Conservation (phyloP, 2,113 vertebrate genomes). For the Cervus canadensis region DNA sequence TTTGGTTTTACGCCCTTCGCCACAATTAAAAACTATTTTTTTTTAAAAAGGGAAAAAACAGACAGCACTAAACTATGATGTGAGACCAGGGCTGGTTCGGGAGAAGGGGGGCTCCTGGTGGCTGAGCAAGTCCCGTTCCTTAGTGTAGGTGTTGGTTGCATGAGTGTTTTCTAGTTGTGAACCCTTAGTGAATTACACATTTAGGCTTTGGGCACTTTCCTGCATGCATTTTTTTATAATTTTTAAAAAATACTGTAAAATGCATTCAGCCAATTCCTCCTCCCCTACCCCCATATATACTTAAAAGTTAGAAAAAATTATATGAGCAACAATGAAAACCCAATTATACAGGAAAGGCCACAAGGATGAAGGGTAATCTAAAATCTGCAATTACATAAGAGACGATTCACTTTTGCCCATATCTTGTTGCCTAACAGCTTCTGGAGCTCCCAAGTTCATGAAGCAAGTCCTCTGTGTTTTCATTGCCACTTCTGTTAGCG, state of each 20-base stretch:
- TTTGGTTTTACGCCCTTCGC: background rate
- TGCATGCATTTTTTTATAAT: background rate
- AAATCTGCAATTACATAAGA: background rate
- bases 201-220: background rate
- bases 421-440: background rate
- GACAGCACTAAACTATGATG: background rate
- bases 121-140: fast-evolving
- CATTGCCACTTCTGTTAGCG: background rate
- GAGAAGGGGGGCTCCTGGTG: fast-evolving
- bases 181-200: background rate
- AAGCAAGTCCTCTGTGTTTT: background rate
- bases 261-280: background rate
- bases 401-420: background rate
- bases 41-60: background rate
- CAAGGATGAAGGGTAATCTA: background rate
- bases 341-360: background rate
- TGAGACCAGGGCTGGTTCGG: fast-evolving
- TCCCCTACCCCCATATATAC: background rate
- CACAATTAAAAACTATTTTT: background rate
- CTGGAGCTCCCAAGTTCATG: background rate
- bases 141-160: background rate
- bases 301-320: background rate
- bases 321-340: background rate
- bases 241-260: background rate
- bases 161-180: background rate